A percentile compares a stretch with the other conserved stretches of the same genome.
Evolutionary conservation across 2,797 vertebrate species (phyloP).

Genomic region (Mormyrops boulengeri): DNA sequence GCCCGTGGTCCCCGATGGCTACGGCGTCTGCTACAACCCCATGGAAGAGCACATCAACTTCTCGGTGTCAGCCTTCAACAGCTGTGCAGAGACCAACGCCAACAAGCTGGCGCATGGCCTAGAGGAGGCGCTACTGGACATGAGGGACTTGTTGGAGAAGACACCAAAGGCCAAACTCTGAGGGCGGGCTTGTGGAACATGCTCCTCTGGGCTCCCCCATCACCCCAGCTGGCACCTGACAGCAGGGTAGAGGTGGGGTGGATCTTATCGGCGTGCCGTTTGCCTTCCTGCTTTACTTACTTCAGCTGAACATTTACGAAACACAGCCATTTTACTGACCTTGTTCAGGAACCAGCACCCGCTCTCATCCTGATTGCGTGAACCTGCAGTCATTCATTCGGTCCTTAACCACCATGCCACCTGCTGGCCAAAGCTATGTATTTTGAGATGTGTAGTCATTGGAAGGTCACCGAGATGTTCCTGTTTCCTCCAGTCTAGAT

Average conservation of each 20-base stretch:
- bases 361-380: not conserved
- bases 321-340: not conserved
- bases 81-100: constrained; percentile 74
- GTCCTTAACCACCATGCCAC: not conserved
- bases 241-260: not conserved
- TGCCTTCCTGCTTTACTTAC: not conserved
- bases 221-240: not conserved
- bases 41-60: constrained; percentile 88
- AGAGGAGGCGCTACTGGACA: constrained; percentile 73
- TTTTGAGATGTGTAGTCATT: not conserved
- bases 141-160: constrained; percentile 72
- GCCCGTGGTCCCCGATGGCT: constrained; percentile 81
- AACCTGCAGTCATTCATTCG: not conserved
- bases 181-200: not conserved
- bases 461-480: not conserved
- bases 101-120: constrained; percentile 66
- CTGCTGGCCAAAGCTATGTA: not conserved
- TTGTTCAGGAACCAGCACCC: not conserved
- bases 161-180: constrained; percentile 78
- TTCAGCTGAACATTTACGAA: constrained; percentile 42
- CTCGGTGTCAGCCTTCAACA: constrained; percentile 84
- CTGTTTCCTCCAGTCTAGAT: not conserved
- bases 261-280: not conserved
- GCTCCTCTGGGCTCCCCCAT: not conserved
- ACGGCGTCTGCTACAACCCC: constrained; percentile 92